Evolutionary conservation across 2,888 invertebrate genomes (phyloP).

Genomic region (Aphodius granarius): DNA sequence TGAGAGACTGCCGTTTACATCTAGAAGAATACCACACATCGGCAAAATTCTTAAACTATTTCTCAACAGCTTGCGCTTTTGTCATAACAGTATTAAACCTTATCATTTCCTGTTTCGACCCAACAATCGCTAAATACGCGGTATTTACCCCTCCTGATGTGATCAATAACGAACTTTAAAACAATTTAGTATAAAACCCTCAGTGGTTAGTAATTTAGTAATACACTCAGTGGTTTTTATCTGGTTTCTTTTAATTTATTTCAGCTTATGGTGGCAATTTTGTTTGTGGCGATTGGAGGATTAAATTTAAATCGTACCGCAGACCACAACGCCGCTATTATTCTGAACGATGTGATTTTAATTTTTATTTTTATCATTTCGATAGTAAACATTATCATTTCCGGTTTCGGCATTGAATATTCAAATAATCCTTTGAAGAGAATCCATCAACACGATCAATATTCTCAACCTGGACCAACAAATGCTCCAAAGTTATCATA

Average conservation of each 20-base stretch:
- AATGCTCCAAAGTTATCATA: not conserved
- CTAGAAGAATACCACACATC: conserved; percentile 68
- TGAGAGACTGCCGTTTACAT: conserved; percentile 78
- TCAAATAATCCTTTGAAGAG: conserved; percentile 66
- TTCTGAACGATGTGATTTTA: conserved; percentile 80
- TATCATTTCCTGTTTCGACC: conserved; percentile 78
- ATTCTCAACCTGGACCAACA: not conserved
- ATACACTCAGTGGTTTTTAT: too few relatives aligned
- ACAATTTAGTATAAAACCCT: conserved; percentile 5
- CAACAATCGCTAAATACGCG: conserved; percentile 62
- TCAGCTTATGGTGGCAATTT: conserved; percentile 79
- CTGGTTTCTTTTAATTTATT: conserved; percentile 22
- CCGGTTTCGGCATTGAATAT: conserved; percentile 82
- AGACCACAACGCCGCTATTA: conserved; percentile 74
- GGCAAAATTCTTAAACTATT: conserved; percentile 70
- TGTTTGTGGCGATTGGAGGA: conserved; percentile 82
- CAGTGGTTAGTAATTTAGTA: conserved; percentile 21
- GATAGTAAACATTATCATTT: conserved; percentile 77
- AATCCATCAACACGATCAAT: conserved; percentile 24
- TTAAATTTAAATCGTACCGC: conserved; percentile 76
- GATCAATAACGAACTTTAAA: conserved; percentile 18
- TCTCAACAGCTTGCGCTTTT: conserved; percentile 71
- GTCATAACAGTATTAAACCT: conserved; percentile 74
- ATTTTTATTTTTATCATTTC: conserved; percentile 82
- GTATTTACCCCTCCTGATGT: conserved; percentile 36